Base-by-base conservation (phyloP, 2,888 invertebrate genomes). In the Ephialtes manifestator region DNA sequence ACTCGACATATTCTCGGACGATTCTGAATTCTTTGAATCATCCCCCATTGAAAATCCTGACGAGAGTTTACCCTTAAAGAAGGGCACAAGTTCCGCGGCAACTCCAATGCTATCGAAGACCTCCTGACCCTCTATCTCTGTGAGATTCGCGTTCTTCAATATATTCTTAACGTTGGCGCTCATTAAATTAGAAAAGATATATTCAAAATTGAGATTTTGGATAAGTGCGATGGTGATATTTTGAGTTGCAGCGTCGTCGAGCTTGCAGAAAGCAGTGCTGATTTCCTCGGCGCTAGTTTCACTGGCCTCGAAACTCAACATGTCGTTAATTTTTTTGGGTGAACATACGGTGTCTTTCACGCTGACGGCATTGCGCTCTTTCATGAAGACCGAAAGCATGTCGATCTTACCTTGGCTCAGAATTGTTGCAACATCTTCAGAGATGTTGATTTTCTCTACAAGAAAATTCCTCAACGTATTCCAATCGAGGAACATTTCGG, bases 101-200 rank as follows among this genome's bases (percentile, higher is more conserved):
- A 94, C 91, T 0, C 94, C 94, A 35, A 95, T 93, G 82, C 94
- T 93, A 0, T 92, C 90, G 20, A 95, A 86, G 0, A 96, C 94
- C 0, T 87, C 83, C 31, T 94, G 90, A 0, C 95, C 96, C 68
- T 95, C 95, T 0, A 92, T 89, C 63, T 93, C 91, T 0, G 95
- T 95, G 65, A 96, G 90, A 88, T 95, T 94, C 0, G 96, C 95
- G 0, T 95, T 94, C 0, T 91, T 84, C 90, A 95, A 94, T 15
- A 96, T 94, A 83, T 95, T 94, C 2, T 93, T 91, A 0, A 96
- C 93, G 4, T 95, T 93, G 0, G 92, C 92, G 11, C 92, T 91
- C 91, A 95, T 94, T 0, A 96, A 90, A 20, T 90, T 93, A 78
- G 88, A 90, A n/a, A 93, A 92, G 24, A 93, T 89, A 48, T 92